Percentiles rank a stretch among this genome's conserved stretches.
Conservation (phyloP, 1,140 invertebrate species). For the Drosophila athabasca region DNA sequence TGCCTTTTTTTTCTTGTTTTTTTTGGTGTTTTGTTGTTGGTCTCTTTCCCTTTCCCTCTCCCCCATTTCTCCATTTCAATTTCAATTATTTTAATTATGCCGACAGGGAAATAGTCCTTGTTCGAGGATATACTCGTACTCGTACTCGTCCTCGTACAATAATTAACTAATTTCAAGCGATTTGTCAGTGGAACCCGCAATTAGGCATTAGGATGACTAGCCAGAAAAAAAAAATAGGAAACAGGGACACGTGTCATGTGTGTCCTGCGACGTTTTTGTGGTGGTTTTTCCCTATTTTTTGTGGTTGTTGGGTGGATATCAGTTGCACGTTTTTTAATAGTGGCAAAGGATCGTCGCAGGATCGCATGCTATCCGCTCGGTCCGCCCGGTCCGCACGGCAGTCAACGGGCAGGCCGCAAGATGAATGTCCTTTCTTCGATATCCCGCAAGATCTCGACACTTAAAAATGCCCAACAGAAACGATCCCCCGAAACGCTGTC, state of each 20-base stretch:
- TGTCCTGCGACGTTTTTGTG: constrained; percentile 39
- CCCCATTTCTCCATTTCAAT: constrained; percentile 50
- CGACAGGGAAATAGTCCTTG: constrained; percentile 24
- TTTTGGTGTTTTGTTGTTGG: not conserved
- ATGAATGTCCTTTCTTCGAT: constrained; percentile 69
- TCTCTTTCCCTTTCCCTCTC: constrained; percentile 31
- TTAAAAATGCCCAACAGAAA: constrained; percentile 31
- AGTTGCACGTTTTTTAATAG: constrained; percentile 43
- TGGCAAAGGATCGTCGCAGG: constrained; percentile 32
- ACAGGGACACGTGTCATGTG: constrained; percentile 62
- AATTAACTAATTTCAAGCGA: constrained; percentile 79
- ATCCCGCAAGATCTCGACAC: constrained; percentile 56
- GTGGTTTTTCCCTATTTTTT: constrained; percentile 28
- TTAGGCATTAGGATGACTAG: constrained; percentile 59
- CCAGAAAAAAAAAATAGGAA: not conserved
- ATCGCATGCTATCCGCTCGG: constrained; percentile 58
- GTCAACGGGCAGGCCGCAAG: constrained; percentile 54
- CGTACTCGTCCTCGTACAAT: constrained; percentile 41
- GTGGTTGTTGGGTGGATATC: constrained; percentile 11
- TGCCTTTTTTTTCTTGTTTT: constrained; percentile 52
- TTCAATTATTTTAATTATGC: constrained; percentile 80
- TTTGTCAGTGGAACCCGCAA: constrained; percentile 70
- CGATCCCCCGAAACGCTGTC: constrained; percentile 21
- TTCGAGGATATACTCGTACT: constrained; percentile 21
- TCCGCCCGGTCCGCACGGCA: constrained; percentile 14